phyloP scores from a whole-genome alignment of 1,140 invertebrate genomes.

The Caenorhabditis latens region DNA sequence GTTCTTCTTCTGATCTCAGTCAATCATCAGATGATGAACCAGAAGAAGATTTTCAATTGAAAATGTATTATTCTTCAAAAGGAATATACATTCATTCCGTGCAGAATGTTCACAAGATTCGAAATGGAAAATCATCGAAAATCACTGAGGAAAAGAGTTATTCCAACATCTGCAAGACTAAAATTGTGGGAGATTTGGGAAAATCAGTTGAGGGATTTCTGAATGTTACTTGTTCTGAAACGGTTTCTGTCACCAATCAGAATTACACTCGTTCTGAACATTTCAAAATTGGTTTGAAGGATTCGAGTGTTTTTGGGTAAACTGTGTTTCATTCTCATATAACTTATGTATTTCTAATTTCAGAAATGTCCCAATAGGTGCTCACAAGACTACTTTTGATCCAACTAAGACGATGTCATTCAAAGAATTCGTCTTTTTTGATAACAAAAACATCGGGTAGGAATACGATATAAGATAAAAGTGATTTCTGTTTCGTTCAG shows the following conservation, averaged over 20 bases:
- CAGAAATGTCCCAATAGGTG: background rate
- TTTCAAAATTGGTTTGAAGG: constrained; percentile 29
- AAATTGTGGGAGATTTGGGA: constrained; percentile 4
- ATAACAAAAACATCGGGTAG: constrained; percentile 31
- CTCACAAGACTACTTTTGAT: background rate
- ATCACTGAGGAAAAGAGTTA: constrained; percentile 27
- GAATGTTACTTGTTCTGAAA: constrained; percentile 19
- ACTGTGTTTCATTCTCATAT: background rate
- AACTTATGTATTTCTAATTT: background rate
- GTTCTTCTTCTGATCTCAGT: constrained; percentile 2
- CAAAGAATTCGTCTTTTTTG: constrained; percentile 16
- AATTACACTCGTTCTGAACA: background rate
- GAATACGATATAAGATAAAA: background rate
- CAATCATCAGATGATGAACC: constrained; percentile 14
- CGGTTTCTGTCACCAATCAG: constrained; percentile 6
- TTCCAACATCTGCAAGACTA: constrained; percentile 20
- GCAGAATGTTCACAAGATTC: constrained; percentile 12
- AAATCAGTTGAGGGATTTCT: constrained; percentile 19
- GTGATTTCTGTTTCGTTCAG: background rate
- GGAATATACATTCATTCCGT: constrained; percentile 37
- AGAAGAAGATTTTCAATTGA: background rate
- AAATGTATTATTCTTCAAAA: constrained; percentile 32
- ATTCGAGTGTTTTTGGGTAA: background rate
- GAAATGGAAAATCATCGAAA: background rate
- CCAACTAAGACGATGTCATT: constrained; percentile 12